Percentiles rank a stretch among this genome's conserved stretches.
Evolutionary conservation across 1,140 invertebrate genomes (phyloP).

Genomic region (Drosophila fuyamai): DNA sequence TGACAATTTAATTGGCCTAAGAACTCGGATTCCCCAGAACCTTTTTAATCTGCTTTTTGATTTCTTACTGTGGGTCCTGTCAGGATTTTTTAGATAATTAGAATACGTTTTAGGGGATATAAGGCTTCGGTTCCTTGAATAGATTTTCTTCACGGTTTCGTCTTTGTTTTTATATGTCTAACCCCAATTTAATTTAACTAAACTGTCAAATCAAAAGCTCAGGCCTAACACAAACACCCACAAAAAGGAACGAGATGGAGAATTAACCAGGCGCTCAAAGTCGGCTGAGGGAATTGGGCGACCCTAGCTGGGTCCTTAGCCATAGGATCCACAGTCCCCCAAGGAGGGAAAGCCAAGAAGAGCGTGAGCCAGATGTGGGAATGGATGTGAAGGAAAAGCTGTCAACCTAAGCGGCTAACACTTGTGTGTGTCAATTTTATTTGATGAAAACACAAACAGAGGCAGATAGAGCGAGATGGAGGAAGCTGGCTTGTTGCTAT

Average conservation of each 20-base stretch:
- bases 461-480: constrained; percentile 16
- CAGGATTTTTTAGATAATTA: too few species aligned
- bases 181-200: constrained; percentile 80
- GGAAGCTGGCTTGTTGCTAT: constrained; percentile 74
- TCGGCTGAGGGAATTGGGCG: constrained; percentile 35
- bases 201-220: constrained; percentile 83
- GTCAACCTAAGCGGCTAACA: constrained; percentile 81
- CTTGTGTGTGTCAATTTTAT: constrained; percentile 83
- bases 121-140: neutral
- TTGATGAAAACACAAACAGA: constrained; percentile 81
- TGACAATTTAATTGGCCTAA: too few species aligned
- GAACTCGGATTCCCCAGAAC: too few species aligned
- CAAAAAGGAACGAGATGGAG: constrained; percentile 13
- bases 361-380: constrained; percentile 10
- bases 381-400: constrained; percentile 42
- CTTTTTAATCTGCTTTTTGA: too few species aligned
- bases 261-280: constrained; percentile 79
- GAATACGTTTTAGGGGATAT: neutral
- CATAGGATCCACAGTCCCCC: constrained; percentile 25
- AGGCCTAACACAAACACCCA: constrained; percentile 27
- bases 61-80: too few species aligned
- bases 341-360: constrained; percentile 7
- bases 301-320: constrained; percentile 15
- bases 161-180: constrained; percentile 52
- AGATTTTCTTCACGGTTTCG: neutral